These are phyloP conservation scores for Centroberyx gerrardi DNA, from an alignment of 2,797 vertebrate genomes.

Conservation along the genomic window DNA sequence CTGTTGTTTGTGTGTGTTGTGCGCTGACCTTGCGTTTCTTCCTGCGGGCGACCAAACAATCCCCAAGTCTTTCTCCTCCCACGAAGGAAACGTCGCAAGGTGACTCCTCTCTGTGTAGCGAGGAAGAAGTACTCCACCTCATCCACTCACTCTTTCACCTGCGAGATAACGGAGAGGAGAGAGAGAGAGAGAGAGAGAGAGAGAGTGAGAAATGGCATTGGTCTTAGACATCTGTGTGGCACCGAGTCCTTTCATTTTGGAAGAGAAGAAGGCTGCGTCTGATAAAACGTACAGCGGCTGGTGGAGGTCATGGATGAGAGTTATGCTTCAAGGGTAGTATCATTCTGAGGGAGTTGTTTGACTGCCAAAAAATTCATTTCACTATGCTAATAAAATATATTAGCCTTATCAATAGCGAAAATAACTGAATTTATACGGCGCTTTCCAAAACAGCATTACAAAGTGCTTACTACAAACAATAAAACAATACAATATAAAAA, in stretches of 20 bases:
- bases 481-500: too few relatives aligned
- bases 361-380: too few relatives aligned
- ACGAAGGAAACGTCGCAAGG: conserved; percentile 66
- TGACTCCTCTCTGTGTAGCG: conserved; percentile 68
- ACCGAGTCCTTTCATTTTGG: background rate
- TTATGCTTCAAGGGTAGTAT: too few relatives aligned
- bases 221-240: conserved; percentile 20
- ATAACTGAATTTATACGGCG: too few relatives aligned
- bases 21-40: conserved; percentile 83
- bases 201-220: background rate
- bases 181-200: conserved; percentile 27
- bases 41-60: conserved; percentile 77
- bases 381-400: too few relatives aligned
- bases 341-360: too few relatives aligned
- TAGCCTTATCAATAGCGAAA: too few relatives aligned
- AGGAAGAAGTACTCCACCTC: conserved; percentile 76
- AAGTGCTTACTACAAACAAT: too few relatives aligned
- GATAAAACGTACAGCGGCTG: background rate
- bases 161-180: conserved; percentile 57
- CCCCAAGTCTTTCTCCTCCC: conserved; percentile 72
- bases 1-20: conserved; percentile 37
- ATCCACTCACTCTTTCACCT: conserved; percentile 82
- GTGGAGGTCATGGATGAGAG: background rate
- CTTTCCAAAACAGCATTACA: too few relatives aligned
- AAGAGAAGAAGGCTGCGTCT: background rate